These are phyloP conservation scores for Phortica variegata DNA, from an alignment of 1,140 invertebrate species.

Conservation along the genomic window DNA sequence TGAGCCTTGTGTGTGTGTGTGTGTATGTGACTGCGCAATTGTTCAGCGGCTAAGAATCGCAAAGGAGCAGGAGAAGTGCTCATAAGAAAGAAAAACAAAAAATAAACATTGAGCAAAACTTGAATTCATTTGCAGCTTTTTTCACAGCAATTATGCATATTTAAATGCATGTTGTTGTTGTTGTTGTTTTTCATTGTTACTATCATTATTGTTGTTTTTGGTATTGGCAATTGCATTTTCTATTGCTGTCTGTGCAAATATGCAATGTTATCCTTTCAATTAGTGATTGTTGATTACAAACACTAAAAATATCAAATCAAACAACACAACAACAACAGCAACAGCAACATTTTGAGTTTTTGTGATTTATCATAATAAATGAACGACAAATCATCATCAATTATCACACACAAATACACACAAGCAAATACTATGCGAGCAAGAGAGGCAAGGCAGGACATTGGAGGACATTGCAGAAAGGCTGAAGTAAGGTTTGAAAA, in stretches of 20 bases:
- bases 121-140: slow-evolving; percentile 7
- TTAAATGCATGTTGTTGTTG: neutral
- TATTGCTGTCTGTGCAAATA: neutral
- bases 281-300: slow-evolving; percentile 36
- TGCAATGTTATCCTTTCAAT: slow-evolving; percentile 43
- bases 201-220: slow-evolving; percentile 9
- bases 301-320: slow-evolving; percentile 47
- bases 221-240: slow-evolving; percentile 35
- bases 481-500: too few relatives aligned
- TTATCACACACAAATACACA: slow-evolving; percentile 6
- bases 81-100: neutral
- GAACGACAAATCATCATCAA: slow-evolving; percentile 33
- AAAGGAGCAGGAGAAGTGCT: neutral
- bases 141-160: too few relatives aligned
- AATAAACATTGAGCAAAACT: slow-evolving; percentile 4
- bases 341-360: slow-evolving; percentile 1
- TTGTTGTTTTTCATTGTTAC: slow-evolving; percentile 3
- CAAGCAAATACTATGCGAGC: too few relatives aligned
- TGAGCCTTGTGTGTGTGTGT: slow-evolving; percentile 13
- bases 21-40: slow-evolving; percentile 21
- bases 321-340: neutral
- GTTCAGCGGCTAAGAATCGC: slow-evolving; percentile 20
- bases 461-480: neutral
- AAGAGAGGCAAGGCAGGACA: neutral
- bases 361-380: slow-evolving; percentile 55